Base-by-base conservation (phyloP, 2,797 vertebrate genomes). In the Leptatherina wallacei region DNA sequence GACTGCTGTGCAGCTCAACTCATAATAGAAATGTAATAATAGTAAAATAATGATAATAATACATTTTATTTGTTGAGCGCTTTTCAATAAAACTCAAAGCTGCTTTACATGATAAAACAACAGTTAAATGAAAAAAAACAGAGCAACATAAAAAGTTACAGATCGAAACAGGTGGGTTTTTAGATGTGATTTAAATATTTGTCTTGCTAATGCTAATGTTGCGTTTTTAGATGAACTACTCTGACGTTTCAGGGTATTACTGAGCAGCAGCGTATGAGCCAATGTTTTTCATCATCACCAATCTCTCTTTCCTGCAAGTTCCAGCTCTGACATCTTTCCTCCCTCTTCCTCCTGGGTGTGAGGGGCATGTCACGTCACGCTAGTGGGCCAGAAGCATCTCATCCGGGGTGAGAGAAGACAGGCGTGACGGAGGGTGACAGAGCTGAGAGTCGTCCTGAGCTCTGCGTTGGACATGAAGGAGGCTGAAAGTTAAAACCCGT, bases 361-460 rank as follows among this genome's bases (percentile, higher is more conserved):
- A 71, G n/a, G 73, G 73, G 42, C 78, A 71, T 81, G 86, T 89
- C 86, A 85, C 61, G 77, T 90, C 85, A 90, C 69, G 75, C 83
- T 73, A 71, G 75, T 88, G 78, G 85, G 67, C 84, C 62, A n/a
- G 40, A 84, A 74, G 85, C 89, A 75, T 88, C 82, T 84, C 42
- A 30, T 85, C 78, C 33, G 54, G 73, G 65, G 59, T n/a, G 75
- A 65, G 71, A 66, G 90, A 82, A 90, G 91, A 93, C 91, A 93
- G 81, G 90, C 86, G 75, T 93, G 92, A 92, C 89, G 71, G 73
- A 82, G 74, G 84, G 86, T 82, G 90, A 87, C 89, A 81, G 91
- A 86, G 77, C 75, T 33, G 65, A 56, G 68, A 85, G 77, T 27
- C 16, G 22, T 51, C 35, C 66, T 29, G 60, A 6, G 12, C 40